Evolutionary conservation across 2,797 vertebrate genomes (phyloP).

Genomic region (Gymnoscopelus braueri): DNA sequence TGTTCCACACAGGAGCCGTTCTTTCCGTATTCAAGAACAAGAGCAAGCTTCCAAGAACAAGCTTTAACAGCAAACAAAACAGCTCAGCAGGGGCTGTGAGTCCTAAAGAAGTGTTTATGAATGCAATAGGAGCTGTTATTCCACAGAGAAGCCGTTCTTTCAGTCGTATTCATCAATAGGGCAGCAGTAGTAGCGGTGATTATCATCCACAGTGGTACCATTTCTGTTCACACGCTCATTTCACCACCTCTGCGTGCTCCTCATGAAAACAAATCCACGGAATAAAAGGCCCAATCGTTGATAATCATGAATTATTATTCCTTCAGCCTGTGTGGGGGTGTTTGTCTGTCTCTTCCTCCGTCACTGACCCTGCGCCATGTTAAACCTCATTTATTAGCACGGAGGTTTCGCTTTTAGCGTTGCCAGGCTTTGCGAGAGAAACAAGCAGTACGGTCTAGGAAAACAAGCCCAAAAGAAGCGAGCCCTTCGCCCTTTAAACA

Average conservation of each 20-base stretch:
- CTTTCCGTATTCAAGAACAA: slow-evolving; percentile 77
- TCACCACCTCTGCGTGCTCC: slow-evolving; percentile 70
- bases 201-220: slow-evolving; percentile 83
- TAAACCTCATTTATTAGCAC: neutral
- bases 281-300: neutral
- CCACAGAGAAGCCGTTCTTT: slow-evolving; percentile 73
- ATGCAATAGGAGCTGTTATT: slow-evolving; percentile 83
- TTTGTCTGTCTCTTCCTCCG: slow-evolving; percentile 50
- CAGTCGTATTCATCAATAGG: slow-evolving; percentile 82
- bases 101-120: slow-evolving; percentile 96
- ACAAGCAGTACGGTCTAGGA: too few species aligned
- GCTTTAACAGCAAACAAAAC: too few species aligned
- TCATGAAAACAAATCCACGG: slow-evolving; percentile 63
- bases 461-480: too few species aligned
- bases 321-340: slow-evolving; percentile 14
- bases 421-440: too few species aligned
- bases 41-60: too few species aligned
- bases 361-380: slow-evolving; percentile 73
- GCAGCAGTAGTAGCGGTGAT: slow-evolving; percentile 63
- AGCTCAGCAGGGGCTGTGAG: slow-evolving; percentile 88
- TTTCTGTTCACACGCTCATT: slow-evolving; percentile 88
- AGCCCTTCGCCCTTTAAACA: too few species aligned
- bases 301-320: slow-evolving; percentile 41
- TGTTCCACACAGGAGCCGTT: slow-evolving; percentile 75
- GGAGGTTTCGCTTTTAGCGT: too few species aligned